Evolutionary conservation across 2,888 invertebrate species (phyloP).

Genomic region (Suillia variegata): DNA sequence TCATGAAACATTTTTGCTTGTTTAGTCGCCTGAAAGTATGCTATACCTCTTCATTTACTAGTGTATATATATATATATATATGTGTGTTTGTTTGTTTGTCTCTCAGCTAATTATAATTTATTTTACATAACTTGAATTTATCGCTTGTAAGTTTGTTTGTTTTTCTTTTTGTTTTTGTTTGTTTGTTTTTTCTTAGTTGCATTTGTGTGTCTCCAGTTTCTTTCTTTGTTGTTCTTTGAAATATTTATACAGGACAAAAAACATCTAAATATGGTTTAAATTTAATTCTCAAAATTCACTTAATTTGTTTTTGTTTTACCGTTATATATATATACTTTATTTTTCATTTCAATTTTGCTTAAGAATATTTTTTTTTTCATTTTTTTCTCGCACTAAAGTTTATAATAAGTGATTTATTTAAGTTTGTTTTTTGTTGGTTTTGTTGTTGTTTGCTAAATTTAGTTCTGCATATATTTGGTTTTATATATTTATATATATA

Average conservation of each 20-base stretch:
- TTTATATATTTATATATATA: constrained; percentile 30
- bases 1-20: not conserved
- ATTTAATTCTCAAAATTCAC: constrained; percentile 30
- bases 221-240: constrained; percentile 26
- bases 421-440: constrained; percentile 17
- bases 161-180: too few relatives aligned
- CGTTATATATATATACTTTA: constrained; percentile 17
- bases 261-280: constrained; percentile 54
- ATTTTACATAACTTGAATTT: constrained; percentile 47
- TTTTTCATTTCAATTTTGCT: constrained; percentile 27
- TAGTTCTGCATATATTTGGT: constrained; percentile 9
- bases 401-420: too few relatives aligned
- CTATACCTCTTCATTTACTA: not conserved
- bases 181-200: constrained; percentile 40
- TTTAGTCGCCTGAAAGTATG: not conserved
- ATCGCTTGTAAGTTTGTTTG: too few relatives aligned
- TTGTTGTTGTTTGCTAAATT: constrained; percentile 18
- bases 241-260: constrained; percentile 60
- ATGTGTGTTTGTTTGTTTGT: too few relatives aligned
- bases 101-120: constrained; percentile 44
- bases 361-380: constrained; percentile 28
- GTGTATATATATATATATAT: constrained; percentile 16
- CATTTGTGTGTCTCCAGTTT: constrained; percentile 31
- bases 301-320: constrained; percentile 33
- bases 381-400: constrained; percentile 14